A percentile compares a stretch with the other conserved stretches of the same genome.
Evolutionary conservation across 2,888 invertebrate species (phyloP).

Genomic region (Dicyrtomina minuta): DNA sequence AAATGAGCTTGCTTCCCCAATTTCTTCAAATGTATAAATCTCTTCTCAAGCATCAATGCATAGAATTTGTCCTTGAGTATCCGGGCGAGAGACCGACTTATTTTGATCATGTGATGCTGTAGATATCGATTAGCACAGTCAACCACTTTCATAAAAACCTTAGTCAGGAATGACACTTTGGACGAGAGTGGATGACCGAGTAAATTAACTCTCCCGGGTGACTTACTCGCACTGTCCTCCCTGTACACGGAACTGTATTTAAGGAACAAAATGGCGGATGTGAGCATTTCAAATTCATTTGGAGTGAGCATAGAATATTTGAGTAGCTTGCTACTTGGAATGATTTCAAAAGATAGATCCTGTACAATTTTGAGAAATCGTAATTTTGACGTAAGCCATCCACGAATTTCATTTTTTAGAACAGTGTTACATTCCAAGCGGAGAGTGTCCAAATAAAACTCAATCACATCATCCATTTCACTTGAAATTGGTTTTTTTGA

Average conservation of each 20-base stretch:
- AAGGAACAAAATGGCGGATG: conserved; percentile 33
- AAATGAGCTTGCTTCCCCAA: background rate
- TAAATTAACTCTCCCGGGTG: background rate
- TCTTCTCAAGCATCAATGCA: conserved; percentile 31
- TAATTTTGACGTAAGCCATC: conserved; percentile 27
- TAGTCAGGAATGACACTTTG: conserved; percentile 35
- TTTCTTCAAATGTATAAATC: conserved; percentile 4
- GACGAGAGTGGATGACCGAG: conserved; percentile 16
- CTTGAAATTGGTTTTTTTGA: conserved; percentile 7
- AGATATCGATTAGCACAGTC: conserved; percentile 27
- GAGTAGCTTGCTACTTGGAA: conserved; percentile 10
- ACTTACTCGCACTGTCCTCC: background rate
- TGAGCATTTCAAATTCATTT: conserved; percentile 36
- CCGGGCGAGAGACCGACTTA: conserved; percentile 35
- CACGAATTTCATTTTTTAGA: conserved; percentile 19
- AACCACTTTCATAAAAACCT: conserved; percentile 31
- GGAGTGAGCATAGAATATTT: conserved; percentile 30
- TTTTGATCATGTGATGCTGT: conserved; percentile 43
- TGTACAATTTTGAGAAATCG: conserved; percentile 19
- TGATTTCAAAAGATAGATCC: conserved; percentile 20
- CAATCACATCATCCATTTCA: conserved; percentile 31
- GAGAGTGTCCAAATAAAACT: conserved; percentile 24
- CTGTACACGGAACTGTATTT: conserved; percentile 30
- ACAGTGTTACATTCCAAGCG: conserved; percentile 14
- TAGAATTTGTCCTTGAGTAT: conserved; percentile 43